Percentiles rank a stretch among this genome's conserved stretches.
Evolutionary conservation across 2,888 invertebrate genomes (phyloP).

Genomic region (Arctia plantaginis): DNA sequence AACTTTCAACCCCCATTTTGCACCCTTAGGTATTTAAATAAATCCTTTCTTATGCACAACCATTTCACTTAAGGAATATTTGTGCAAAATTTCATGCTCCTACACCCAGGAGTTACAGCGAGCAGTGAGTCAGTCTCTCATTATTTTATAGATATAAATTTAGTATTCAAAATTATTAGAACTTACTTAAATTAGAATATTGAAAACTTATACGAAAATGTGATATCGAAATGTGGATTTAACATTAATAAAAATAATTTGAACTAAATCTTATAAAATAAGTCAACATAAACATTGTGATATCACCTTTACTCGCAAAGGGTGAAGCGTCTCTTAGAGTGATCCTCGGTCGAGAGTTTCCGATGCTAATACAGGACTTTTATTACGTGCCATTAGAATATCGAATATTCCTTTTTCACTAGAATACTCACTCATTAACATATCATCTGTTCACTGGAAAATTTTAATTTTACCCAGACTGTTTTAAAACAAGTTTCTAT

Average conservation of each 20-base stretch:
- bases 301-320: slow-evolving; percentile 26
- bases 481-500: slow-evolving; percentile 27
- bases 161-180: too few relatives aligned
- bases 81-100: too few relatives aligned
- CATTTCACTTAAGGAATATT: too few relatives aligned
- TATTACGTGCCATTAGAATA: slow-evolving; percentile 77
- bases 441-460: slow-evolving; percentile 58
- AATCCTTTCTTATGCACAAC: too few relatives aligned
- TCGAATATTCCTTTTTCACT: slow-evolving; percentile 67
- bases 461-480: slow-evolving; percentile 36
- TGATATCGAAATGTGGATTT: too few relatives aligned
- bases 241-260: background rate
- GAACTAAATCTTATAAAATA: background rate
- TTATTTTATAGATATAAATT: too few relatives aligned
- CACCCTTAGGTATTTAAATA: too few relatives aligned
- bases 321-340: slow-evolving; percentile 35
- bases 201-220: too few relatives aligned
- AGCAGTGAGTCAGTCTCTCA: too few relatives aligned
- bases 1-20: too few relatives aligned
- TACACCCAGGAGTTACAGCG: too few relatives aligned
- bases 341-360: slow-evolving; percentile 46
- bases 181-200: too few relatives aligned
- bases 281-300: slow-evolving; percentile 23
- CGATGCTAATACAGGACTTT: slow-evolving; percentile 63
- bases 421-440: slow-evolving; percentile 65